Percentiles rank a stretch among this genome's conserved stretches.
These are phyloP conservation scores for Gobio gobio DNA, from an alignment of 2,113 vertebrate species.

Conservation along the genomic window DNA sequence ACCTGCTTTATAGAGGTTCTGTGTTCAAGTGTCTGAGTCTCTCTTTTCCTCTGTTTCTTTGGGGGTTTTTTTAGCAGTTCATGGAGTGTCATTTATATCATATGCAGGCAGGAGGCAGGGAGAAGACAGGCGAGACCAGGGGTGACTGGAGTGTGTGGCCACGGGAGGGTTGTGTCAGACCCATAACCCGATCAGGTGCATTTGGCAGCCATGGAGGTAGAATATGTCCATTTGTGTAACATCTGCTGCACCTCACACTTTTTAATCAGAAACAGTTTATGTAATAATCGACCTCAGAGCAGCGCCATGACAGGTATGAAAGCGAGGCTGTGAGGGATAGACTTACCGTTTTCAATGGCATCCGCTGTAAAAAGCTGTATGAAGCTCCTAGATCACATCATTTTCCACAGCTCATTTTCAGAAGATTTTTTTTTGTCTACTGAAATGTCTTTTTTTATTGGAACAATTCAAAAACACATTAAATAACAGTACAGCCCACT, in stretches of 20 bases:
- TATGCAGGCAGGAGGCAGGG: constrained; percentile 46
- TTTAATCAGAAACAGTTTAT: not conserved
- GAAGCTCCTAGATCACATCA: no score
- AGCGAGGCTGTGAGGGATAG: no score
- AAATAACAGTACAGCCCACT: no score
- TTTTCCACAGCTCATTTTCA: no score
- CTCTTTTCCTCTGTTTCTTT: not conserved
- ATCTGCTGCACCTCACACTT: not conserved
- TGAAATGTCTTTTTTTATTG: no score
- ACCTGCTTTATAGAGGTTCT: not conserved
- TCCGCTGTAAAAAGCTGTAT: no score
- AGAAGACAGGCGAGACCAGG: constrained; percentile 72
- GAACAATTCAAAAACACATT: no score
- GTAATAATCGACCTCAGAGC: no score
- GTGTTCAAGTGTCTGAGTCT: not conserved
- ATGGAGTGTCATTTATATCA: constrained; percentile 43
- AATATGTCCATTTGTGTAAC: not conserved
- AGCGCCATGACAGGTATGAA: no score
- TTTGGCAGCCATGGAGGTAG: not conserved
- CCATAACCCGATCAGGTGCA: constrained; percentile 16
- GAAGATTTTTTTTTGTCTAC: no score
- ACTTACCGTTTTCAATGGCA: no score
- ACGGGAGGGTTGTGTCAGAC: constrained; percentile 41
- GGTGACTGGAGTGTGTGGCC: constrained; percentile 60
- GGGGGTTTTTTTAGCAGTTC: not conserved